Evolutionary conservation across 2,113 vertebrate species (phyloP), one percentile per base, ranked within the genome.

Genomic region (Tupaia tana): DNA sequence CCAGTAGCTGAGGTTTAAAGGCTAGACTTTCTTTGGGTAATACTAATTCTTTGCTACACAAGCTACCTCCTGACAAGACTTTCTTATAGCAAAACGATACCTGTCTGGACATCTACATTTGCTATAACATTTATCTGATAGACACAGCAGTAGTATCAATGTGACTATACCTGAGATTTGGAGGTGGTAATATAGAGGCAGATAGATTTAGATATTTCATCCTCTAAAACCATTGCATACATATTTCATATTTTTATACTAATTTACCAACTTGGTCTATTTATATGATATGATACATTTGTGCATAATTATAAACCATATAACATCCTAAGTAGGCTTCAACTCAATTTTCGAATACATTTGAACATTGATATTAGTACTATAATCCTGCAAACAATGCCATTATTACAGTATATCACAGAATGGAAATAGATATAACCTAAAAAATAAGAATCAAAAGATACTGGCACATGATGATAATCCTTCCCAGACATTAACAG

Each of bases 231-330:
- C 29, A 78, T 84, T 89, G 24, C 7, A 66, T 27, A 81, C 11
- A 77, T 81, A 43, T 94, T 97, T 90, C 24, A 73, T 90, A 92
- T 90, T 90, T 97, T 77, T 92, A 6, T 84, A 61, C 19, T 79
- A 90, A 88, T 81, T 66, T 90, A 14, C 43, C 80, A 8, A 88
- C 58, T 91, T 94, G 16, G 89, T 75, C 54, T 93, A 4, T 85
- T 83, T 91, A 15, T 94, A 88, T 7, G 14, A 25, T 93, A 2
- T 78, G 52, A 90, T 84, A 69, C 9, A 86, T 70, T 86, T 9
- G 3, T 56, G 18, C 19, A 91, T 11, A 80, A 43, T 27, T 90
- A 0, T 86, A 81, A 90, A 63, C 19, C 52, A 20, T 24, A 86
- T 19, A 95, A 86, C 83, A 71, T 89, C 52, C 75, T 95, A 67